These are phyloP conservation scores for Ooceraea biroi DNA, from an alignment of 1,140 invertebrate genomes.

Conservation along the genomic window DNA sequence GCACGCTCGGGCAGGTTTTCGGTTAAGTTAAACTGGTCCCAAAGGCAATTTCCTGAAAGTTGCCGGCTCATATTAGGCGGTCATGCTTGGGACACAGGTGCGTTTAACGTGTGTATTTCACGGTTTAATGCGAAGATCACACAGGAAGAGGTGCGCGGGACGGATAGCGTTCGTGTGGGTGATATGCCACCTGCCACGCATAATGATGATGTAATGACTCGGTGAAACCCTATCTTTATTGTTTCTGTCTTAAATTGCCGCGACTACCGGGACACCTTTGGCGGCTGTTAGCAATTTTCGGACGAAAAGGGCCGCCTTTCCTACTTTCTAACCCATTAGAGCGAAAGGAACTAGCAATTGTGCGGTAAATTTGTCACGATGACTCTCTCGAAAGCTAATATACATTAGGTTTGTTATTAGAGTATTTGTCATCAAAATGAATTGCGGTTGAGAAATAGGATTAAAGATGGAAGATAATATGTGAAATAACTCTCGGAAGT, in stretches of 20 bases:
- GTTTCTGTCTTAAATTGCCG: constrained; percentile 35
- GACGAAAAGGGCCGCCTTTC: background rate
- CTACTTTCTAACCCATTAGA: background rate
- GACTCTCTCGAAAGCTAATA: background rate
- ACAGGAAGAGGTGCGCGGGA: constrained; percentile 49
- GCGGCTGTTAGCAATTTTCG: constrained; percentile 47
- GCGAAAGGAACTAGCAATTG: background rate
- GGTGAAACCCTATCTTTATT: constrained; percentile 71
- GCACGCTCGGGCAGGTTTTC: constrained; percentile 77
- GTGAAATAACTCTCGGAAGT: background rate
- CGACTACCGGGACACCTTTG: constrained; percentile 19
- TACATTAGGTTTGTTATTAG: background rate
- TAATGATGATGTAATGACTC: constrained; percentile 79
- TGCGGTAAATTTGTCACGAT: background rate
- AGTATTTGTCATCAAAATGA: constrained; percentile 5
- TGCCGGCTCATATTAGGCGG: constrained; percentile 67
- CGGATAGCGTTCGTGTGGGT: constrained; percentile 33
- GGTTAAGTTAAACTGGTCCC: constrained; percentile 66
- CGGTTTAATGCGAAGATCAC: constrained; percentile 77
- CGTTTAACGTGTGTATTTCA: constrained; percentile 79
- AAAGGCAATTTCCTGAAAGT: constrained; percentile 80
- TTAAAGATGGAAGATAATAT: background rate
- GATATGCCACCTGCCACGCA: constrained; percentile 77
- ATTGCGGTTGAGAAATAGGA: background rate
- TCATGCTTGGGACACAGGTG: constrained; percentile 79